Percentiles rank a stretch among this genome's conserved stretches.
Conservation (phyloP, 2,797 vertebrate species). For the Halcyon badia region DNA sequence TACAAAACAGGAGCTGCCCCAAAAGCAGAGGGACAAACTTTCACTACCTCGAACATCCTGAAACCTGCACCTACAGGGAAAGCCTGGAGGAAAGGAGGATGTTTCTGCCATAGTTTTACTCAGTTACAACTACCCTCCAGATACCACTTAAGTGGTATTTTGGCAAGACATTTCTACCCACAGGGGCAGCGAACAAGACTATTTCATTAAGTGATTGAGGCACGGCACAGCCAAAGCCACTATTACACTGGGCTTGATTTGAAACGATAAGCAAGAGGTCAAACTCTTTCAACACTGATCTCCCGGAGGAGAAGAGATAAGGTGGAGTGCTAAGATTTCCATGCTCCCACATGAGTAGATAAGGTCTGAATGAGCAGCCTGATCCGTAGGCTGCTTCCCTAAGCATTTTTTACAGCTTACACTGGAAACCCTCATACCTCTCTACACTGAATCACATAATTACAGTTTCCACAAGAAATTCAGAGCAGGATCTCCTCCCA, state of each 20-base stretch:
- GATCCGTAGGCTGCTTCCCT: slow-evolving; percentile 22
- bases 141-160: slow-evolving; percentile 14
- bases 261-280: slow-evolving; percentile 3
- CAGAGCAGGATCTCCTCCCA: slow-evolving; percentile 54
- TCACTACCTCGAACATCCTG: neutral
- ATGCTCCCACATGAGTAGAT: slow-evolving; percentile 5
- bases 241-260: slow-evolving; percentile 19
- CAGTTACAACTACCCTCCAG: neutral
- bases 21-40: neutral
- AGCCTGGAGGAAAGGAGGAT: neutral
- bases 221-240: neutral
- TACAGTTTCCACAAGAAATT: slow-evolving; percentile 53
- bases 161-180: neutral
- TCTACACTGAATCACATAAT: slow-evolving; percentile 44
- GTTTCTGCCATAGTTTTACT: neutral
- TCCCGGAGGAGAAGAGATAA: slow-evolving; percentile 51
- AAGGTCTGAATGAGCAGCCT: slow-evolving; percentile 61
- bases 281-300: slow-evolving; percentile 35
- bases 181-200: neutral
- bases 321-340: slow-evolving; percentile 48
- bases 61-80: neutral
- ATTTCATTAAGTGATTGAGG: slow-evolving; percentile 37
- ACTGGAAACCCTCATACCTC: slow-evolving; percentile 18
- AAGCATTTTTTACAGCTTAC: slow-evolving; percentile 12
- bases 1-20: neutral